Percentiles rank a stretch among this genome's conserved stretches.
These are phyloP conservation scores for Drosophila bunnanda DNA, from an alignment of 2,888 invertebrate genomes.

Conservation along the genomic window DNA sequence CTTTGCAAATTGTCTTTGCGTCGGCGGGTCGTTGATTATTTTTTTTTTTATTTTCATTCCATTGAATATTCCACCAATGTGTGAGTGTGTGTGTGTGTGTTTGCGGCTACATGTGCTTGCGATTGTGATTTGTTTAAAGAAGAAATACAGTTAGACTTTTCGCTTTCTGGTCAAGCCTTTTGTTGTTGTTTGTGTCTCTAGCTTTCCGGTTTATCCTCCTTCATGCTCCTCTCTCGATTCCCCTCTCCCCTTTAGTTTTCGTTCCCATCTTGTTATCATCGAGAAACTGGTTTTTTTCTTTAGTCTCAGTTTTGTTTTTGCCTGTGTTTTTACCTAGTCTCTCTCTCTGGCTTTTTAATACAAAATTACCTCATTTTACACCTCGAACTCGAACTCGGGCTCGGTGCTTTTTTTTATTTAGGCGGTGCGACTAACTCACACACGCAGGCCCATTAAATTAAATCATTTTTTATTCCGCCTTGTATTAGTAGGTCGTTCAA, in stretches of 20 bases:
- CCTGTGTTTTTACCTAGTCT: conserved; percentile 25
- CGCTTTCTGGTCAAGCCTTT: conserved; percentile 43
- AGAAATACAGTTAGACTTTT: conserved; percentile 49
- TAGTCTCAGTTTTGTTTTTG: conserved; percentile 29
- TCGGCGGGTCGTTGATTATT: conserved; percentile 42
- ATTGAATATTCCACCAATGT: conserved; percentile 39
- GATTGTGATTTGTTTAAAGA: conserved; percentile 30
- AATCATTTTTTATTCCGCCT: conserved; percentile 12
- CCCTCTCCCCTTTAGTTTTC: conserved; percentile 2
- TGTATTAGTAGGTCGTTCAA: conserved; percentile 30
- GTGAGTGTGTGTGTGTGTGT: conserved; percentile 35
- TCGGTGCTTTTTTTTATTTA: conserved; percentile 32
- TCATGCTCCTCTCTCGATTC: neutral
- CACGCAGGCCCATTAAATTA: conserved; percentile 12
- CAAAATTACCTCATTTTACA: conserved; percentile 76
- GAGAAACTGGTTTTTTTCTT: conserved; percentile 40
- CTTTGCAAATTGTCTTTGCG: conserved; percentile 41
- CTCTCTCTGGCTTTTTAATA: conserved; percentile 47
- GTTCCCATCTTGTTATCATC: conserved; percentile 37
- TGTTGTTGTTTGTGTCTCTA: conserved; percentile 24
- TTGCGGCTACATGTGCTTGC: conserved; percentile 41
- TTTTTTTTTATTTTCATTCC: conserved; percentile 29
- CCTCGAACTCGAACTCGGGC: conserved; percentile 22
- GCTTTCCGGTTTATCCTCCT: conserved; percentile 43
- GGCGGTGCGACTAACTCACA: conserved; percentile 28